These are phyloP conservation scores for Hirtodrosophila histrioides DNA, from an alignment of 2,888 invertebrate genomes.

Conservation along the genomic window DNA sequence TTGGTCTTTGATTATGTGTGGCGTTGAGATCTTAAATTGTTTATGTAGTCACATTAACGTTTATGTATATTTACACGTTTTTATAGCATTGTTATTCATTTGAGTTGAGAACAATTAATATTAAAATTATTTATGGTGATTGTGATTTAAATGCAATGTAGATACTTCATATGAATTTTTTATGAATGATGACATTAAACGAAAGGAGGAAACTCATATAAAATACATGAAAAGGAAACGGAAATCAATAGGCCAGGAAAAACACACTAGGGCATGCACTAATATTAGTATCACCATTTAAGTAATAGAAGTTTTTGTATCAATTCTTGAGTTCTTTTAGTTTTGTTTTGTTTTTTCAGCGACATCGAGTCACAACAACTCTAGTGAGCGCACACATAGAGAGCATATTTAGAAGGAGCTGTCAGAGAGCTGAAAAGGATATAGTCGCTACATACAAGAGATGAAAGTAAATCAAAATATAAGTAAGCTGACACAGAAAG, in stretches of 20 bases:
- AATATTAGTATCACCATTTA: conserved; percentile 16
- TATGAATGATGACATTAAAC: conserved; percentile 42
- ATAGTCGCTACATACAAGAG: conserved; percentile 43
- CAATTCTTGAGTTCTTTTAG: not conserved
- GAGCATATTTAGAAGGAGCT: conserved; percentile 22
- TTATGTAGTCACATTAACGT: conserved; percentile 41
- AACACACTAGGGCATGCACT: conserved; percentile 57
- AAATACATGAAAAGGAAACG: conserved; percentile 39
- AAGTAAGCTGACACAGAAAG: conserved; percentile 30
- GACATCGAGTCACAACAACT: conserved; percentile 10
- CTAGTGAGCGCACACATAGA: conserved; percentile 23
- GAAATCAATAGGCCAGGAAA: conserved; percentile 17
- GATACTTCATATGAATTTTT: conserved; percentile 34
- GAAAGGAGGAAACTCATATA: conserved; percentile 21
- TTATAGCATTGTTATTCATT: conserved; percentile 25
- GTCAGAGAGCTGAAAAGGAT: conserved; percentile 25
- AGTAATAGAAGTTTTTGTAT: conserved; percentile 1
- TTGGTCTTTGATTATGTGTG: conserved; percentile 18
- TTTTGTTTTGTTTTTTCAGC: conserved; percentile 6
- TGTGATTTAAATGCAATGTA: conserved; percentile 42
- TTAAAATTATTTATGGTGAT: conserved; percentile 39
- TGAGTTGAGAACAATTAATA: conserved; percentile 41
- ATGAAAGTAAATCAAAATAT: conserved; percentile 15
- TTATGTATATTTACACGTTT: conserved; percentile 74
- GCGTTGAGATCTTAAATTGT: not conserved